Base-by-base conservation (phyloP, 2,888 invertebrate species). In the Erebia palarica region DNA sequence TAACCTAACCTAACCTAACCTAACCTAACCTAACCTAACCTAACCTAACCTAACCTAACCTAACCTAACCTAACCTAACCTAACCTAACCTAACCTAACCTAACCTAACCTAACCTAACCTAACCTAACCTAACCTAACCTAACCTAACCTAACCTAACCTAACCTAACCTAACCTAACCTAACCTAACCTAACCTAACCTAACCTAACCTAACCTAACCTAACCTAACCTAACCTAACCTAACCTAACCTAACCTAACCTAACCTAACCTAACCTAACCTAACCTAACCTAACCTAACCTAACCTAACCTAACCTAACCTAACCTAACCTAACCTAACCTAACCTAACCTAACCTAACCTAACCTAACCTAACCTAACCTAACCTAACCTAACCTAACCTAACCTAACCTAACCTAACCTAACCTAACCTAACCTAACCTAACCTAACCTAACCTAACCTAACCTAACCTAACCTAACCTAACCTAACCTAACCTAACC, bases 261-360 rank as follows among this genome's bases (percentile, higher is more conserved):
- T 59, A 59, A 59, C 59, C 59, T 59, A 59, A 59, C 59, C 59
- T 59, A 59, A 59, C 59, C 59, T 59, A 59, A 59, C 59, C 59
- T 59, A 59, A 59, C 59, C 59, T 59, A 59, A 59, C 59, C 59
- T 59, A 59, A 59, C 59, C 59, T 59, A 59, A 49, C 14, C 36
- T 14, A 27, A 27, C 42, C 60, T n/a, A n/a, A n/a, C 60, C 21
- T 42, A n/a, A 59, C 59, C 42, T n/a, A 60, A 27, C 42, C 63
- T 42, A 63, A 63, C 63, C 63, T 63, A 63, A 63, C 63, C 63
- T 63, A 63, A 63, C 63, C 63, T 63, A 63, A 63, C 63, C 63
- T 63, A 63, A 63, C 63, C 63, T 63, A 63, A 63, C 63, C 63
- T 63, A 63, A 63, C 63, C 63, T 63, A 63, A 63, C 63, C 63